Base-by-base conservation (phyloP, 2,113 vertebrate genomes). In the Pseudorectes ferrugineus region DNA sequence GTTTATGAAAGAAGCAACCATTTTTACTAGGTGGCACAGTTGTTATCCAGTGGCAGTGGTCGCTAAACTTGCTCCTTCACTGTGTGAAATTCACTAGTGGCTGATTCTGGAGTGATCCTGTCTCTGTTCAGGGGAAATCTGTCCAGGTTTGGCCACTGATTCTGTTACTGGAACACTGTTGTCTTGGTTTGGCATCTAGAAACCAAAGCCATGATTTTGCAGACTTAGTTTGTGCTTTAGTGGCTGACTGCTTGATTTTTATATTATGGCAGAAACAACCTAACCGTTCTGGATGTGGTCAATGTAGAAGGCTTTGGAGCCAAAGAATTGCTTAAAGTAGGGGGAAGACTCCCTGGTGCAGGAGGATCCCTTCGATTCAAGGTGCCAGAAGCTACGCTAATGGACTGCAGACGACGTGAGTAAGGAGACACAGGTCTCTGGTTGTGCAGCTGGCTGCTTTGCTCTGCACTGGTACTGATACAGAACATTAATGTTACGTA, bases 351-450 rank as follows among this genome's bases (percentile, higher is more conserved):
- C 12, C 99, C 99, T 1, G 99, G 99, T 5, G 87, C 98, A 1
- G 98, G 98, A 62, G 98, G 98, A 10, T 99, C 99, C 0, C 98
- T 99, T 51, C 98, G 99, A 59, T 99, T 99, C 92, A 99, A 99
- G 38, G 99, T 99, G 73, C 99, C 99, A 22, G 99, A 99, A 93
- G 99, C 99, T 25, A 99, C 98, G 1, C 98, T 99, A 7, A 99
- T 99, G 99, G 99, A 99, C 96, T 99, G 99, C 96, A 98, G 98
- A 63, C 98, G 98, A 93, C 99, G 99, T 99, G 96, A 98, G 99
- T 97, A 66, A 57, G 29, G 67, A 45, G 5, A n/a, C 82, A 16
- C 35, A 67, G 36, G 59, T 76, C 59, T 89, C 78, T 93, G 67
- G 29, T 82, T 89, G 89, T 85, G 78, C 88, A 73, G 29, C 54